A percentile compares a stretch with the other conserved stretches of the same genome.
Evolutionary conservation across 2,113 vertebrate species (phyloP).

Genomic region (Puma concolor): DNA sequence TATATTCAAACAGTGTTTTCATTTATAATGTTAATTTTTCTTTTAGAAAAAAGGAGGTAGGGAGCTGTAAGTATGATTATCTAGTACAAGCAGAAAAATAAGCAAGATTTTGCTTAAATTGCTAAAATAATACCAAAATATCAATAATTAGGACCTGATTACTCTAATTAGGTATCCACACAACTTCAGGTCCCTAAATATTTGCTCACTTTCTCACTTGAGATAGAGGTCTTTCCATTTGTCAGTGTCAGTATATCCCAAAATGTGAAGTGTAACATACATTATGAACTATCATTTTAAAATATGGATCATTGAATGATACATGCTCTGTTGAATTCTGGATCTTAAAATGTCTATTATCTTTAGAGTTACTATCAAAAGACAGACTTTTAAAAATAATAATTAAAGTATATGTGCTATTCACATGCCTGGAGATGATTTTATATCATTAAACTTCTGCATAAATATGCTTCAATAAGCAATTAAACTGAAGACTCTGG

Average conservation of each 20-base stretch:
- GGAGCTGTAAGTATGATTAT: neutral
- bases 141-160: neutral
- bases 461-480: slow-evolving; percentile 80
- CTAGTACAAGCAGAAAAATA: slow-evolving; percentile 18
- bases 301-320: slow-evolving; percentile 58
- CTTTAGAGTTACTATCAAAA: slow-evolving; percentile 63
- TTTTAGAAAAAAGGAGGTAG: neutral
- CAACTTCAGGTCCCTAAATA: slow-evolving; percentile 16
- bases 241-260: neutral
- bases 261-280: neutral
- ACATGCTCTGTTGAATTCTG: slow-evolving; percentile 51
- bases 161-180: slow-evolving; percentile 27
- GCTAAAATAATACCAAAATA: slow-evolving; percentile 24
- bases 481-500: slow-evolving; percentile 71
- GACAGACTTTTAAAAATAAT: slow-evolving; percentile 53
- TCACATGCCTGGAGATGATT: slow-evolving; percentile 71
- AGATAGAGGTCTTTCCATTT: slow-evolving; percentile 1
- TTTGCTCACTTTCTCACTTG: slow-evolving; percentile 8
- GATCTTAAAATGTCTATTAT: slow-evolving; percentile 54
- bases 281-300: slow-evolving; percentile 35
- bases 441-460: slow-evolving; percentile 79
- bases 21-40: slow-evolving; percentile 19
- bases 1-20: slow-evolving; percentile 36
- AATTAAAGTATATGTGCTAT: slow-evolving; percentile 68
- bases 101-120: slow-evolving; percentile 42